Base-by-base conservation (phyloP, 1,140 invertebrate genomes). In the Drosophila funebris region DNA sequence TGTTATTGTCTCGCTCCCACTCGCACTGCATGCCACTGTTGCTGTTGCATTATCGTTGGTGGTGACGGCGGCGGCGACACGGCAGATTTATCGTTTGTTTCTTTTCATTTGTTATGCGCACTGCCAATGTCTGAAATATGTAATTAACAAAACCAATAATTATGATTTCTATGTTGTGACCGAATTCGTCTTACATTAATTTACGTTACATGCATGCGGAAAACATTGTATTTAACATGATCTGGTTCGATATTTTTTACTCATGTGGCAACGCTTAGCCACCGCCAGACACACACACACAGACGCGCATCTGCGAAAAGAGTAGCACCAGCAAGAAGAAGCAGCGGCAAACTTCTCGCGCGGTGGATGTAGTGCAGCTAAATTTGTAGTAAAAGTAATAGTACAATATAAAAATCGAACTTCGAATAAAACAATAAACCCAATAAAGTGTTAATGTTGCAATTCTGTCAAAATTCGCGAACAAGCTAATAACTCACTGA, bases 271-370 rank as follows among this genome's bases (percentile, higher is more conserved):
- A 87, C 82, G 54, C 82, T 60, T 31, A 54, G 11, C 58, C 44
- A 52, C 33, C 50, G 68, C 50, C 52, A 54, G 58, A 63, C 60
- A 84, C 67, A 70, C 69, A 66, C 63, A 82, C 62, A 56, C 60
- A 77, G 70, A 81, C 22, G 4, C 22, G 22, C 4, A 24, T 24
- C 81, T 75, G 78, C 82, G 83, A 85, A 85, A 58, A 70, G 71
- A 79, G 71, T 62, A 78, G 48, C 57, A 54, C 62, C 54, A 78
- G 63, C 50, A 82, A 60, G 74, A 84, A 84, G 78, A 79, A 84
- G 78, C 75, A 87, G 82, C 82, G 83, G 82, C 83, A 78, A 88
- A 82, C 67, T 82, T 82, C 69, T 73, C 56, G 64, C 71, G 68
- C 70, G 81, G 78, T 79, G 76, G 72, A 75, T 68, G 37, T 69